Conservation (phyloP, 2,797 vertebrate genomes). For the Channallabes apus region DNA sequence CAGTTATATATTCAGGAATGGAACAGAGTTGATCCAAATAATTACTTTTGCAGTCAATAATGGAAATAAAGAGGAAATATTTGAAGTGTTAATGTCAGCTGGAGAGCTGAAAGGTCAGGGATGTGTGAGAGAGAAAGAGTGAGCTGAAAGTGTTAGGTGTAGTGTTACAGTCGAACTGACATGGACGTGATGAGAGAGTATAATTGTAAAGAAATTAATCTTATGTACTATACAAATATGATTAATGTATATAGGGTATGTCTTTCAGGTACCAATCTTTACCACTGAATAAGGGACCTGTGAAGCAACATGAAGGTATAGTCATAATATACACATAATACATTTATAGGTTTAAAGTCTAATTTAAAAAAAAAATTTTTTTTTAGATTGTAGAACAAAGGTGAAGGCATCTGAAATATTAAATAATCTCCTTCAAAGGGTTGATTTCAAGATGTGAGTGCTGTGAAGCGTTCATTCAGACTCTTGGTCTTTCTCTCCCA, state of each 20-base stretch:
- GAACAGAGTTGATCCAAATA: neutral
- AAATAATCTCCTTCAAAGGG: too few relatives aligned
- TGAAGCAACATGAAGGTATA: neutral
- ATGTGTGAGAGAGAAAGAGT: neutral
- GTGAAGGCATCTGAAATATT: too few relatives aligned
- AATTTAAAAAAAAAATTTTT: too few relatives aligned
- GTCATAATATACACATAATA: neutral
- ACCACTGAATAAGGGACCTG: neutral
- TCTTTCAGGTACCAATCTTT: neutral
- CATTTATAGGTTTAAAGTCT: too few relatives aligned
- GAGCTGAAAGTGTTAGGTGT: neutral
- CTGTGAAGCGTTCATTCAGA: too few relatives aligned
- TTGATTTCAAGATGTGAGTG: too few relatives aligned
- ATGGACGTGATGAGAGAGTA: neutral
- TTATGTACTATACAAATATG: neutral
- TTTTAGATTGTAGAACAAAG: too few relatives aligned
- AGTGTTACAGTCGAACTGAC: neutral
- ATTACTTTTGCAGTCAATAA: neutral
- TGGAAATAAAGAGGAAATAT: constrained; percentile 15
- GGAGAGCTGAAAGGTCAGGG: constrained; percentile 13
- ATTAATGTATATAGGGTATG: neutral
- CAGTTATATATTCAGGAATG: neutral
- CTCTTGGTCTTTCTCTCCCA: too few relatives aligned
- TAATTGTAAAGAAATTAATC: neutral
- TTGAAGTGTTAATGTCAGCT: neutral